Percentiles rank a stretch among this genome's conserved stretches.
Evolutionary conservation across 2,797 vertebrate species (phyloP).

Genomic region (Heliangelus exortis): DNA sequence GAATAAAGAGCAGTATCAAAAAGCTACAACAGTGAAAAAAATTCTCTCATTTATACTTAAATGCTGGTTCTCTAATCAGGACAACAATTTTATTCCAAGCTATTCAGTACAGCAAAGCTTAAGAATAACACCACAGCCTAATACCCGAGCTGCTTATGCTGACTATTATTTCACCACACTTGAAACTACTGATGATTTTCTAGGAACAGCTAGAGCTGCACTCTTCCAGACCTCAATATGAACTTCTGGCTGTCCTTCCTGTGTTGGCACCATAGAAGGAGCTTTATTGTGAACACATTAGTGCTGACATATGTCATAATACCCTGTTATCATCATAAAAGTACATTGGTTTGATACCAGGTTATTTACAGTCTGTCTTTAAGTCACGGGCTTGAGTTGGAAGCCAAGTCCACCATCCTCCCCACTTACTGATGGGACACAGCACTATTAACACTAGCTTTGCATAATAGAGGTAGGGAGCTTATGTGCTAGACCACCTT

Average conservation of each 20-base stretch:
- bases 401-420: background rate
- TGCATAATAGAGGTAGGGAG: background rate
- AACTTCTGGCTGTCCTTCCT: slow-evolving; percentile 16
- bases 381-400: slow-evolving; percentile 23
- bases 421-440: background rate
- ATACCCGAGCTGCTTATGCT: background rate
- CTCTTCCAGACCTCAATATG: background rate
- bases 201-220: background rate
- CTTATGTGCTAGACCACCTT: background rate
- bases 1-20: background rate
- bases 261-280: slow-evolving; percentile 7
- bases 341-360: slow-evolving; percentile 51
- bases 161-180: background rate
- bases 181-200: slow-evolving; percentile 1
- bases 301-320: slow-evolving; percentile 23
- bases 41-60: background rate
- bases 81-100: background rate
- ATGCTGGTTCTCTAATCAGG: background rate
- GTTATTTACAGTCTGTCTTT: slow-evolving; percentile 63
- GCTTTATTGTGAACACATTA: background rate
- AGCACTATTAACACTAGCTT: background rate
- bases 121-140: background rate
- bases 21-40: background rate
- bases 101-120: background rate
- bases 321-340: slow-evolving; percentile 31